A percentile compares a stretch with the other conserved stretches of the same genome.
Conservation (phyloP, 2,113 vertebrate genomes). For the Lepidothrix coronata region DNA sequence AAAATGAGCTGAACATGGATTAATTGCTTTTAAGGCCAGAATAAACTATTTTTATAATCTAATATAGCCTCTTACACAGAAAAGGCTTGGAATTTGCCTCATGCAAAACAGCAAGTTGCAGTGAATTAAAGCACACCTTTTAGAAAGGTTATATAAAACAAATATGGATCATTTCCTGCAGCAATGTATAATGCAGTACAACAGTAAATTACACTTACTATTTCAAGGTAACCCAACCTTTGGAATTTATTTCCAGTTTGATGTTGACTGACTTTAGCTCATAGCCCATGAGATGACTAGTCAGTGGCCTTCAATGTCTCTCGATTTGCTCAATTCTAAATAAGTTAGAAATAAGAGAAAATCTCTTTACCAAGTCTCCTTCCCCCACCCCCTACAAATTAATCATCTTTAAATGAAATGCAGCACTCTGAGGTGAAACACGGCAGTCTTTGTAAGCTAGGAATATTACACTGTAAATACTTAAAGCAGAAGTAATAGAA, state of each 20-base stretch:
- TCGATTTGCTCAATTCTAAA: neutral
- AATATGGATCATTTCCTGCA: neutral
- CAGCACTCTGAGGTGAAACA: neutral
- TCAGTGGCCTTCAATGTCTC: neutral
- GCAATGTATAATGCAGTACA: neutral
- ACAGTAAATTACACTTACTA: neutral
- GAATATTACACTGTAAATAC: neutral
- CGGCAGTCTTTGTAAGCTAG: neutral
- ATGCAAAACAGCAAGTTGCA: neutral
- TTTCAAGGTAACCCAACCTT: neutral
- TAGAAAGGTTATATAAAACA: neutral
- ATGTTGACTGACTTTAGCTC: neutral
- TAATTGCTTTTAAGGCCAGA: conserved; percentile 7
- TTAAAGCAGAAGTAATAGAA: neutral
- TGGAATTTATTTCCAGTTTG: neutral
- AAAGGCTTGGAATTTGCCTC: conserved; percentile 2
- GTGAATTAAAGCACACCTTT: neutral
- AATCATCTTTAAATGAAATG: neutral
- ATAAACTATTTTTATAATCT: neutral
- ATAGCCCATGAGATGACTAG: neutral
- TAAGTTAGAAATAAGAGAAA: neutral
- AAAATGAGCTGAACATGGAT: neutral
- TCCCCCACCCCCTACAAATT: neutral
- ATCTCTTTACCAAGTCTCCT: neutral
- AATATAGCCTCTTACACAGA: neutral